These are phyloP conservation scores for Nemotelus nigrinus DNA, from an alignment of 2,888 invertebrate species.

Conservation along the genomic window DNA sequence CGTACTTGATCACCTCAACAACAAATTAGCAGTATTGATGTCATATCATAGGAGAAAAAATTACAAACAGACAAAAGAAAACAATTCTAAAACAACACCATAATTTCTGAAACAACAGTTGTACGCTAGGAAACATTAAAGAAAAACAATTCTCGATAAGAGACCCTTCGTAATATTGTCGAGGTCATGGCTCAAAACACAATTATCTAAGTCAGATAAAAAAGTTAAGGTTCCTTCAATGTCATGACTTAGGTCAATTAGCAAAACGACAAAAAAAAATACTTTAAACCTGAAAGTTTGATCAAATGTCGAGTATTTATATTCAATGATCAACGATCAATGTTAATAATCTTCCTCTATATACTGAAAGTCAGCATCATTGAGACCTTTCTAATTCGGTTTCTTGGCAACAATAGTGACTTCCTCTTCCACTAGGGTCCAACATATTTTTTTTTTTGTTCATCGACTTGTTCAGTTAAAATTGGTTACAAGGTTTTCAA, in stretches of 20 bases:
- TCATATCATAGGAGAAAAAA: too few species aligned
- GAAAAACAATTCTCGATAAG: too few species aligned
- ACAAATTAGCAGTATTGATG: too few species aligned
- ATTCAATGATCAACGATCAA: constrained; percentile 12
- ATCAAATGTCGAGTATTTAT: not conserved
- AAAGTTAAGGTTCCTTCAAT: not conserved
- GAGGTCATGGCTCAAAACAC: too few species aligned
- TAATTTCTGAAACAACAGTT: too few species aligned
- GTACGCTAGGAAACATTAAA: too few species aligned
- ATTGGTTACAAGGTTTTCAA: not conserved
- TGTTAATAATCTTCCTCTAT: not conserved
- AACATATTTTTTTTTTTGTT: too few species aligned
- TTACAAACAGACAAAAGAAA: too few species aligned
- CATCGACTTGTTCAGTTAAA: not conserved
- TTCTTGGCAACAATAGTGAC: not conserved
- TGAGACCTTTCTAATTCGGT: not conserved
- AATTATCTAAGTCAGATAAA: not conserved
- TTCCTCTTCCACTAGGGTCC: too few species aligned
- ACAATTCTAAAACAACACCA: too few species aligned
- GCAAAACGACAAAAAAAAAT: not conserved
- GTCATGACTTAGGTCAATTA: not conserved
- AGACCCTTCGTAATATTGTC: too few species aligned
- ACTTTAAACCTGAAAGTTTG: not conserved
- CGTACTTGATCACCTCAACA: too few species aligned
- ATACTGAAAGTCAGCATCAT: not conserved